A percentile compares a stretch with the other conserved stretches of the same genome.
Evolutionary conservation across 2,888 invertebrate species (phyloP).

Genomic region (Euzophera pinguis): DNA sequence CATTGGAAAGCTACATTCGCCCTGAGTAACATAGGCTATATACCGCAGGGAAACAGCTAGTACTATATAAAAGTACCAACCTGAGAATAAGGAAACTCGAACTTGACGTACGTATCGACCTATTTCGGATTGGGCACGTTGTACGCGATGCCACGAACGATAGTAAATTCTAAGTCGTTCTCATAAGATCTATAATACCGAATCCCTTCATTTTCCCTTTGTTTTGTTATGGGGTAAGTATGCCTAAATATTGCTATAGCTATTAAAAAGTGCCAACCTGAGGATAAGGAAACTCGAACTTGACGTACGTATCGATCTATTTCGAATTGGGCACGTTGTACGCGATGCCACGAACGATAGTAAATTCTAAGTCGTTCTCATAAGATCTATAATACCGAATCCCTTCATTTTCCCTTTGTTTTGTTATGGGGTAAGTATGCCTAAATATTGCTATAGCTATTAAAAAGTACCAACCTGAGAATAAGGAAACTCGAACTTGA

Average conservation of each 20-base stretch:
- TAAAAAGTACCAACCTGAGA: slow-evolving; percentile 83
- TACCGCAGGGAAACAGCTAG: too few relatives aligned
- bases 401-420: too few relatives aligned
- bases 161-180: slow-evolving; percentile 91
- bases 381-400: too few relatives aligned
- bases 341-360: slow-evolving; percentile 91
- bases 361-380: slow-evolving; percentile 93
- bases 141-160: slow-evolving; percentile 93
- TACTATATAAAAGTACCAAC: slow-evolving; percentile 78
- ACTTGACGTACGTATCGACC: slow-evolving; percentile 94
- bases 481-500: slow-evolving; percentile 95
- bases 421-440: background rate
- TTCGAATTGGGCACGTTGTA: slow-evolving; percentile 90
- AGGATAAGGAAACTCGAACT: slow-evolving; percentile 95
- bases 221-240: too few relatives aligned
- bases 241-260: too few relatives aligned
- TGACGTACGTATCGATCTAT: slow-evolving; percentile 95
- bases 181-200: too few relatives aligned
- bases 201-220: too few relatives aligned
- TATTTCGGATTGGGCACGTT: slow-evolving; percentile 91
- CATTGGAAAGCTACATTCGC: too few relatives aligned
- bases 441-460: too few relatives aligned
- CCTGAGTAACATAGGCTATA: too few relatives aligned
- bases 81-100: slow-evolving; percentile 94
- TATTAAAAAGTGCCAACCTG: slow-evolving; percentile 79